phyloP scores from a whole-genome alignment of 1,140 invertebrate genomes.

The Whitmania pigra region DNA sequence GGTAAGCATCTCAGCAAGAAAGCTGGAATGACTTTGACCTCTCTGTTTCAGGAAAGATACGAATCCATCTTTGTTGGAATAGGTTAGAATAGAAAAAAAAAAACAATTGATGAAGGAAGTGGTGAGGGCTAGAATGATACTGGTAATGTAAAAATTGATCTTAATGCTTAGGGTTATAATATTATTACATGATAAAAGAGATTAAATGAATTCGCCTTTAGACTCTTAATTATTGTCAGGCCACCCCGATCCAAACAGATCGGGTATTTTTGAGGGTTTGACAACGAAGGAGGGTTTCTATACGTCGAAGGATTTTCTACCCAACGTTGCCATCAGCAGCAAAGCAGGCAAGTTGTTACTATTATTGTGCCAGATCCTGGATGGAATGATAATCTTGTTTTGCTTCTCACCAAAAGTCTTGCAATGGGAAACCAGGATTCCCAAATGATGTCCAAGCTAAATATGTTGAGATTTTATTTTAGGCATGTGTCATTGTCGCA shows the following conservation, averaged over 20 bases:
- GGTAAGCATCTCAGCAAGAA: slow-evolving; percentile 34
- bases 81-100: slow-evolving; percentile 46
- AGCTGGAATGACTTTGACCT: slow-evolving; percentile 44
- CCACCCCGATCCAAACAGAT: slow-evolving; percentile 71
- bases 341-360: slow-evolving; percentile 58
- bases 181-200: background rate
- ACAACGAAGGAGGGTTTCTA: slow-evolving; percentile 72
- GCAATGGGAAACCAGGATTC: too few relatives aligned
- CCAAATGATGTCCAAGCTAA: too few relatives aligned
- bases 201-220: too few relatives aligned
- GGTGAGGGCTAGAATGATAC: background rate
- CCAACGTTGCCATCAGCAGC: slow-evolving; percentile 67
- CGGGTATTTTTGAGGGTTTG: slow-evolving; percentile 66
- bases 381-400: too few relatives aligned
- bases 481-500: slow-evolving; percentile 69
- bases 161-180: background rate
- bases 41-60: slow-evolving; percentile 55
- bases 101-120: background rate
- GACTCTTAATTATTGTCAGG: slow-evolving; percentile 30
- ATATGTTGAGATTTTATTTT: slow-evolving; percentile 16
- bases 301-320: slow-evolving; percentile 87
- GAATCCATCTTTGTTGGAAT: slow-evolving; percentile 83
- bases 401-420: too few relatives aligned
- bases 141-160: background rate
- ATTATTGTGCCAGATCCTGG: too few relatives aligned